Conservation (phyloP, 2,888 invertebrate genomes). For the Mythimna loreyi region DNA sequence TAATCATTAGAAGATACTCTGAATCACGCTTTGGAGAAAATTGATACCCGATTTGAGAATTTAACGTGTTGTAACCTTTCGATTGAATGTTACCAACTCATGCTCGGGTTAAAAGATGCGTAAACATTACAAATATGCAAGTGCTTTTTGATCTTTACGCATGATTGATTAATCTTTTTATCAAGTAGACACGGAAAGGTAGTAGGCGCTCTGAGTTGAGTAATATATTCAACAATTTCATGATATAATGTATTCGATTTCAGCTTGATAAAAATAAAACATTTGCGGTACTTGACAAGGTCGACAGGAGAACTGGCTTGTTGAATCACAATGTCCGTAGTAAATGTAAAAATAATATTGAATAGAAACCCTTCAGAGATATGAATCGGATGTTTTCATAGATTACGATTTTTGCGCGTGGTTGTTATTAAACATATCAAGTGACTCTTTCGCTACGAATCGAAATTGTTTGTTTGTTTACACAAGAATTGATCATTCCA, state of each 20-base stretch:
- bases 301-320: constrained; percentile 42
- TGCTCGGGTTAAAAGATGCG: not conserved
- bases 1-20: constrained; percentile 7
- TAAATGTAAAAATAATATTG: constrained; percentile 52
- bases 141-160: not conserved
- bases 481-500: constrained; percentile 62
- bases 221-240: constrained; percentile 4
- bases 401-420: constrained; percentile 45
- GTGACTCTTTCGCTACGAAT: constrained; percentile 24
- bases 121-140: not conserved
- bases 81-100: not conserved
- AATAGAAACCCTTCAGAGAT: constrained; percentile 56
- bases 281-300: constrained; percentile 50
- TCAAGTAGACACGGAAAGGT: not conserved
- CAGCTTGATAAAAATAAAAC: constrained; percentile 38
- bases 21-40: not conserved
- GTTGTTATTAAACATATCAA: constrained; percentile 55
- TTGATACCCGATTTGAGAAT: not conserved
- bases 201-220: not conserved
- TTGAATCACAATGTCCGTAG: constrained; percentile 45
- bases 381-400: constrained; percentile 59
- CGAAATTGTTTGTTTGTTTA: constrained; percentile 73
- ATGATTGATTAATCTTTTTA: not conserved
- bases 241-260: constrained; percentile 26
- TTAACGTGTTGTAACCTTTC: not conserved